Percentiles rank a stretch among this genome's conserved stretches.
These are phyloP conservation scores for Intellagama lesueurii DNA, from an alignment of 2,797 vertebrate species.

Conservation along the genomic window DNA sequence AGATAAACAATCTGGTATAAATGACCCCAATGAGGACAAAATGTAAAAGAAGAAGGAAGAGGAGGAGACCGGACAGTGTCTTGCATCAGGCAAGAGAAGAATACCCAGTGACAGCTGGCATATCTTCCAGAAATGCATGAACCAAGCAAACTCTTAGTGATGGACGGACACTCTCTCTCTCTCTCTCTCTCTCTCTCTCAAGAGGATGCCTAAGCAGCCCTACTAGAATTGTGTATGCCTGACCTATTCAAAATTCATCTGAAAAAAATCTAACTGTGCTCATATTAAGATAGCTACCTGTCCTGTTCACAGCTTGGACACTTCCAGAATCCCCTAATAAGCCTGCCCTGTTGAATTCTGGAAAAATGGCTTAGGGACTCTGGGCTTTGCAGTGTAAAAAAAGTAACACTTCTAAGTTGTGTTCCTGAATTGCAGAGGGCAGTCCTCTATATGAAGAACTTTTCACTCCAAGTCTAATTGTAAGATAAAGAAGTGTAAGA, in stretches of 20 bases:
- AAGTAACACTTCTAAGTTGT: no score
- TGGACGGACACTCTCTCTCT: not conserved
- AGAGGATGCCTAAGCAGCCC: fast-evolving
- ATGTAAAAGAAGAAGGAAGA: not conserved
- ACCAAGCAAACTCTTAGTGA: conserved; percentile 39
- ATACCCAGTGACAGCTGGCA: conserved; percentile 31
- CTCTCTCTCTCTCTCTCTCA: not conserved
- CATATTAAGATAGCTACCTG: no score
- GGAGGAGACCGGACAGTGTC: not conserved
- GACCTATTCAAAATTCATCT: not conserved
- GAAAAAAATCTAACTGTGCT: conserved; percentile 27
- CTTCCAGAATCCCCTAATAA: no score
- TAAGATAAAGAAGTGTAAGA: not conserved
- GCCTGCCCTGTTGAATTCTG: no score
- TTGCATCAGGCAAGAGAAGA: conserved; percentile 17
- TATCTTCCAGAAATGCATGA: conserved; percentile 56
- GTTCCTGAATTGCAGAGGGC: not conserved
- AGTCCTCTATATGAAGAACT: not conserved
- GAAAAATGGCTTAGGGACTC: no score
- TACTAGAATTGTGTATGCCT: not conserved
- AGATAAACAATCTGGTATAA: no score
- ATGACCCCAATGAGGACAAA: no score
- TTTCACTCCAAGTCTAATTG: not conserved
- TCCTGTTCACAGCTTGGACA: no score
- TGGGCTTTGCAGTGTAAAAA: no score